Evolutionary conservation across 2,888 invertebrate species (phyloP).

Genomic region (Diadegma fenestrale): DNA sequence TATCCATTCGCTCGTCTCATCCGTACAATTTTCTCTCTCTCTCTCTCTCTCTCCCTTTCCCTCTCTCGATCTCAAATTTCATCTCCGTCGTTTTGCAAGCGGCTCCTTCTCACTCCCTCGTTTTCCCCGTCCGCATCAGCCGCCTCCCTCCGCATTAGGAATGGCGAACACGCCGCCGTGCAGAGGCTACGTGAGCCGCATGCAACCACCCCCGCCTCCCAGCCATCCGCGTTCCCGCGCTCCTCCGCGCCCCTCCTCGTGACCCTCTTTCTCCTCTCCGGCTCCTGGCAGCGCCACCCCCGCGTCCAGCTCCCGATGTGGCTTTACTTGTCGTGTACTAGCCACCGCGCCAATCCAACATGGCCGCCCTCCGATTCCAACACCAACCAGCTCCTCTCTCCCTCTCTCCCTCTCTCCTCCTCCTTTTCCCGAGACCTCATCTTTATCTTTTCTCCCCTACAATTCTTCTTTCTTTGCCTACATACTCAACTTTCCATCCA

Average conservation of each 20-base stretch:
- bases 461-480: constrained; percentile 48
- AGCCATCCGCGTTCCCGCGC: constrained; percentile 63
- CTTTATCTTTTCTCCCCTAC: constrained; percentile 63
- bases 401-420: constrained; percentile 22
- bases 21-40: constrained; percentile 40
- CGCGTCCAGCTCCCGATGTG: constrained; percentile 75
- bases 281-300: constrained; percentile 67
- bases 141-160: constrained; percentile 86
- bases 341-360: constrained; percentile 76
- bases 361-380: constrained; percentile 82
- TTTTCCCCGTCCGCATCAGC: constrained; percentile 79
- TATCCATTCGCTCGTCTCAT: constrained; percentile 60
- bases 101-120: constrained; percentile 60
- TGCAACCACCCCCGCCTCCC: constrained; percentile 83
- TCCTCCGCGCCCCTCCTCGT: constrained; percentile 72
- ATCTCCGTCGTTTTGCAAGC: constrained; percentile 21
- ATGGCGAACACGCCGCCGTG: constrained; percentile 88
- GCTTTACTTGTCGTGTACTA: constrained; percentile 69
- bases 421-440: constrained; percentile 69
- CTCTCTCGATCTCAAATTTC: constrained; percentile 29
- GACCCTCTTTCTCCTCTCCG: constrained; percentile 63
- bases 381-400: constrained; percentile 63
- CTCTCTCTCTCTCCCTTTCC: constrained; percentile 42
- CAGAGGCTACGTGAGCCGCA: constrained; percentile 88
- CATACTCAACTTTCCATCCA: constrained; percentile 22